Evolutionary conservation across 2,113 vertebrate genomes (phyloP).

Genomic region (Rhynchomys soricoides): DNA sequence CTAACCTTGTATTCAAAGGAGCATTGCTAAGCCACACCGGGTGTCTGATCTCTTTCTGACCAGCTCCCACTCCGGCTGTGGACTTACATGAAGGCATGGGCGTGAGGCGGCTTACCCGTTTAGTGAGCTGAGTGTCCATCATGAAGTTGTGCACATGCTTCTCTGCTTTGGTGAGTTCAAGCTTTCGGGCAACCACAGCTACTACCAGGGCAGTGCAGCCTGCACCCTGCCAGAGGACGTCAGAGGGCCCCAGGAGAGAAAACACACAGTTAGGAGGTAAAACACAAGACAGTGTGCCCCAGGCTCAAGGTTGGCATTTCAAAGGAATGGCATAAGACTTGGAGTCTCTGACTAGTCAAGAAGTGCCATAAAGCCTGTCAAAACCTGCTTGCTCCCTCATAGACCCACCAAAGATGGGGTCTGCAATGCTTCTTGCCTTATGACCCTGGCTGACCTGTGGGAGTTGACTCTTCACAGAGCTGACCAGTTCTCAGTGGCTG

Average conservation of each 20-base stretch:
- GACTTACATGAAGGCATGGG: rapidly evolving
- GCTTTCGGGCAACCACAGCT: constrained; percentile 98
- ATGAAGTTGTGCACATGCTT: constrained; percentile 99
- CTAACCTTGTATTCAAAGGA: background rate
- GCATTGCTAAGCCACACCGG: rapidly evolving
- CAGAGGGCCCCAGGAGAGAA: background rate
- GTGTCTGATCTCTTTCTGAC: background rate
- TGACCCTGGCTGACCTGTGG: background rate
- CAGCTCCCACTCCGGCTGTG: background rate
- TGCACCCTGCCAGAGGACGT: constrained; percentile 88
- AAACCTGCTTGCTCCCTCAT: background rate
- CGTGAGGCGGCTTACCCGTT: constrained; percentile 90
- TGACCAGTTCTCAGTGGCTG: background rate
- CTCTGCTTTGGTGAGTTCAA: constrained; percentile 99
- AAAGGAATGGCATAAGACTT: background rate
- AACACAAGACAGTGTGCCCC: rapidly evolving
- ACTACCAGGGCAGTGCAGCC: constrained; percentile 98
- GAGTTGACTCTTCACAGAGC: background rate
- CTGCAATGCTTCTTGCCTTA: background rate
- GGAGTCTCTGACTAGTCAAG: background rate
- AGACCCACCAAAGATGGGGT: background rate
- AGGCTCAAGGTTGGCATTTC: rapidly evolving
- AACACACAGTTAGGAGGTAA: background rate
- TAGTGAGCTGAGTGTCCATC: constrained; percentile 99
- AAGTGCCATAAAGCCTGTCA: background rate